Conservation (phyloP, 2,888 invertebrate genomes). For the Ochropleura plecta region DNA sequence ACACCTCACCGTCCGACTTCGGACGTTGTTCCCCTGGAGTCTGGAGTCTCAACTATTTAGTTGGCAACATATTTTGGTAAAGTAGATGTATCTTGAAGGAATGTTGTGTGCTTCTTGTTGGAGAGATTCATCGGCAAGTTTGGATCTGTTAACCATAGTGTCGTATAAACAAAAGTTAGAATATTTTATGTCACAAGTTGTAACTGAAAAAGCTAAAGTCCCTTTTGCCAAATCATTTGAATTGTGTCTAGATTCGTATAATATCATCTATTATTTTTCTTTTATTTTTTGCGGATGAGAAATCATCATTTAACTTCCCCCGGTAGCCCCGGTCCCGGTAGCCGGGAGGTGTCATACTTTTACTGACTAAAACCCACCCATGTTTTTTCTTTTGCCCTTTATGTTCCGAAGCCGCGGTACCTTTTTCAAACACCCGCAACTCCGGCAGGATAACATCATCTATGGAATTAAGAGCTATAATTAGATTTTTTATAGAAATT, state of each 20-base stretch:
- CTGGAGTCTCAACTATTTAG: conserved; percentile 50
- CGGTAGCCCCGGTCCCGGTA: too few species aligned
- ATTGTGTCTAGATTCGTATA: neutral
- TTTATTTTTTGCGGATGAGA: too few species aligned
- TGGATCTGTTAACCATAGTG: conserved; percentile 14
- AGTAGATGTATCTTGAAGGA: conserved; percentile 24
- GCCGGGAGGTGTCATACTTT: too few species aligned
- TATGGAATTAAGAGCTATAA: neutral
- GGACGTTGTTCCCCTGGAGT: conserved; percentile 48
- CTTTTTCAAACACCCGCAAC: too few species aligned
- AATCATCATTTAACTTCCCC: too few species aligned
- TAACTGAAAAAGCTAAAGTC: neutral
- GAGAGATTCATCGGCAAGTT: conserved; percentile 47
- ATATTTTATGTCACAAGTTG: neutral
- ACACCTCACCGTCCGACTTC: conserved; percentile 70
- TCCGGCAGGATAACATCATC: neutral
- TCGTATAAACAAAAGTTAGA: too few species aligned
- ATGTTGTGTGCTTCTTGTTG: conserved; percentile 42
- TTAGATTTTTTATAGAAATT: neutral
- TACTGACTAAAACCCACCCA: too few species aligned
- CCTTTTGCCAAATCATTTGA: neutral
- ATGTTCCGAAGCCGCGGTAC: too few species aligned
- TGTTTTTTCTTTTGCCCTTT: too few species aligned
- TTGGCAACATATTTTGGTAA: conserved; percentile 48
- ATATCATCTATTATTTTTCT: too few species aligned